These are phyloP conservation scores for Paramormyrops kingsleyae DNA, from an alignment of 2,113 vertebrate species.

Conservation along the genomic window DNA sequence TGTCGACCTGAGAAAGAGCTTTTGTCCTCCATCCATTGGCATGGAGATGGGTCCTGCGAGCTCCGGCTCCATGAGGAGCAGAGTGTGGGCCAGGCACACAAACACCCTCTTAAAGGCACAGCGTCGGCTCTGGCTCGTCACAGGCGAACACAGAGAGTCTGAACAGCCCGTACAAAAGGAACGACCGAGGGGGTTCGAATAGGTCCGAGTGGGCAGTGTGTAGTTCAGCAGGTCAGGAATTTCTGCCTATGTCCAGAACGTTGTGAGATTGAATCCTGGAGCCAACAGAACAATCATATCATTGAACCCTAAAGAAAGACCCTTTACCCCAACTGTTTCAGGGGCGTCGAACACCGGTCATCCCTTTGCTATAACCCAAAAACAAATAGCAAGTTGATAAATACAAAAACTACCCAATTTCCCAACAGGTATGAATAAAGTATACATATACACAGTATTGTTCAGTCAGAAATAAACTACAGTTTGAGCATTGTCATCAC, in stretches of 20 bases:
- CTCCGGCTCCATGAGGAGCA: conserved; percentile 35
- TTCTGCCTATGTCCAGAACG: background rate
- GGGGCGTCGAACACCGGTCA: background rate
- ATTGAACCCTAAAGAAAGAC: background rate
- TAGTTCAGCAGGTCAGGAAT: background rate
- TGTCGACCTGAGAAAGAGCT: conserved; percentile 46
- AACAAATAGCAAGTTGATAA: background rate
- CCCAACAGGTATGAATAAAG: background rate
- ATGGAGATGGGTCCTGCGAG: conserved; percentile 65
- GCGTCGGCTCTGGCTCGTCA: background rate
- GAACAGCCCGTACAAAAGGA: background rate
- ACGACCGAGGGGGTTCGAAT: background rate
- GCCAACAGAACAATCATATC: background rate
- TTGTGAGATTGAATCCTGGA: background rate
- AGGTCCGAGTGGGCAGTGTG: background rate
- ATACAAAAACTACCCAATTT: background rate
- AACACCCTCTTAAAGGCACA: background rate
- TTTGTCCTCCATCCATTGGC: conserved; percentile 60
- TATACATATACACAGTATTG: background rate
- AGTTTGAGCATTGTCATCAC: background rate
- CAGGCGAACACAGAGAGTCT: background rate
- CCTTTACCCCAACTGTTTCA: background rate
- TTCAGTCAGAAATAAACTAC: background rate
- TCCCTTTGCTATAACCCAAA: background rate
- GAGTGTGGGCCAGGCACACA: background rate